A percentile compares a stretch with the other conserved stretches of the same genome.
phyloP scores from a whole-genome alignment of 2,113 vertebrate species.

The Todiramphus chloris region DNA sequence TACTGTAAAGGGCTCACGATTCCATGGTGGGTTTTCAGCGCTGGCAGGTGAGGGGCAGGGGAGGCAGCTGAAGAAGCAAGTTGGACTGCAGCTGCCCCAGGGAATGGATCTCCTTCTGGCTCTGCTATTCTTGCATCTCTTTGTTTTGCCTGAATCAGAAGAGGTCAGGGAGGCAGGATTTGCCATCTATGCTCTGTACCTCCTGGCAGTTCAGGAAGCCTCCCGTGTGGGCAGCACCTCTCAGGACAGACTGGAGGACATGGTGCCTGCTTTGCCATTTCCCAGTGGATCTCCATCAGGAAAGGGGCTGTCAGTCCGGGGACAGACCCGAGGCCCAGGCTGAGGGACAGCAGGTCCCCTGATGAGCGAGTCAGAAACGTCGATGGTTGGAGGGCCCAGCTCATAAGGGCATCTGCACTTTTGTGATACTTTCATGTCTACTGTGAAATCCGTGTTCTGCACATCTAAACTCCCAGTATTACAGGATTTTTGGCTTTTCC shows the following conservation, averaged over 20 bases:
- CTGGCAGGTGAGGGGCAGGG: neutral
- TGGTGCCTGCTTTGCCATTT: neutral
- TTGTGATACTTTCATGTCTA: neutral
- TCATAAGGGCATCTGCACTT: neutral
- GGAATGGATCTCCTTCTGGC: neutral
- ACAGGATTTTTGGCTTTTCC: neutral
- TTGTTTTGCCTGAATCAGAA: neutral
- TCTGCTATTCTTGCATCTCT: neutral
- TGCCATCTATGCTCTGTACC: neutral
- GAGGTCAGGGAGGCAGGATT: neutral
- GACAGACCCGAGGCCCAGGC: neutral
- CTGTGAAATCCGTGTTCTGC: neutral
- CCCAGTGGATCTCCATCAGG: neutral
- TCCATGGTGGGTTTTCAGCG: neutral
- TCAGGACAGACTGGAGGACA: neutral
- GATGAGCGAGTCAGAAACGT: neutral
- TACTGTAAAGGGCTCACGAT: neutral
- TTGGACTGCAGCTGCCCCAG: neutral
- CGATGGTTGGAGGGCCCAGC: rapidly evolving
- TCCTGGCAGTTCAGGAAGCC: neutral
- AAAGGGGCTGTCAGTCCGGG: neutral
- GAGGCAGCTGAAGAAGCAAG: neutral
- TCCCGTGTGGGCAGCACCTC: neutral
- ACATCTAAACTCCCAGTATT: neutral
- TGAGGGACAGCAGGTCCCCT: neutral